Base-by-base conservation (phyloP, 2,888 invertebrate species). In the Congeria kusceri region DNA sequence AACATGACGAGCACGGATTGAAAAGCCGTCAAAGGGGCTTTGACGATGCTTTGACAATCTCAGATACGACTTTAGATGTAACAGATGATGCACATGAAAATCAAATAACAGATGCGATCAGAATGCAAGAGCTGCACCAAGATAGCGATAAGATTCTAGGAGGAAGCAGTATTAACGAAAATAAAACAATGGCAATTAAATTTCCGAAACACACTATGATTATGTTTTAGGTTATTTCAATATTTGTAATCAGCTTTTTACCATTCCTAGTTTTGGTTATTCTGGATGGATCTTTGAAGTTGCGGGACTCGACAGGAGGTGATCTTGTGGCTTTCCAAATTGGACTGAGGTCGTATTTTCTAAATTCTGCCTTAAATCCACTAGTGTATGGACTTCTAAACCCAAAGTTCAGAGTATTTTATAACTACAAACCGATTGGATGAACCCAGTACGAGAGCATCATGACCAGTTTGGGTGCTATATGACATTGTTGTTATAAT, bases 341-440 rank as follows among this genome's bases (percentile, higher is more conserved):
- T 32, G 81, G 79, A 1, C 58, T 85, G 13, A 47, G 86, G 18
- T 85, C 86, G 11, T 86, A 83, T 57, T 70, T 86, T 11, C 67
- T 86, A 2, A 85, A 80, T 39, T 82, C 83, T 27, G 81, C 80
- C 1, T 64, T 80, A 20, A 86, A 86, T 66, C 86, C 86, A 0
- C 44, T 86, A 1, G 72, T 78, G 1, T 86, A 86, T 57, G 85
- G 84, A 29, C 83, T 84, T 66, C 77, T 84, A 25, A 86, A 86
- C 62, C 71, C 82, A 7, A 83, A 75, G 39, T 86, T 86, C 32
- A 74, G 78, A 32, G 32, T 32, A 32, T 32, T 32, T 32, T 32
- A 32, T 32, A 32, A 9, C 4, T 32, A 9, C 9, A 32, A 32
- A 32, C 32, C 9, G 9, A 7, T 32, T 32, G 32, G 32, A 9